phyloP scores from a whole-genome alignment of 2,113 vertebrate genomes.

The Pardalotus punctatus region DNA sequence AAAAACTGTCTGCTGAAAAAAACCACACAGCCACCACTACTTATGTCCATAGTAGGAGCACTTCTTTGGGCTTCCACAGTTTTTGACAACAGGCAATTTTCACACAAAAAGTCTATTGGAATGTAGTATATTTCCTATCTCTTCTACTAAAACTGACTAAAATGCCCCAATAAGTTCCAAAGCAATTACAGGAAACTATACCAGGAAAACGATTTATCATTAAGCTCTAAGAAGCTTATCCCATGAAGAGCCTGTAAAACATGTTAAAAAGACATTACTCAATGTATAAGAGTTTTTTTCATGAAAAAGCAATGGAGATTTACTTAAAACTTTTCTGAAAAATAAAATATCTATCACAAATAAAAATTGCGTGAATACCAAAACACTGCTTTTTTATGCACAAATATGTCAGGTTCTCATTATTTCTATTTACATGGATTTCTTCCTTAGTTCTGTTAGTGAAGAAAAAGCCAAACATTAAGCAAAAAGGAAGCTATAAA shows the following conservation, averaged over 20 bases:
- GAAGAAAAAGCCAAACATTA: neutral
- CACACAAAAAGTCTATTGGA: neutral
- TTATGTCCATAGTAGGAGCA: neutral
- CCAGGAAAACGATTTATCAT: neutral
- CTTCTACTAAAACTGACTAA: neutral
- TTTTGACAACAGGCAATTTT: neutral
- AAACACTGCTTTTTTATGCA: neutral
- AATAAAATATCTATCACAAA: neutral
- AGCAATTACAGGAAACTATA: neutral
- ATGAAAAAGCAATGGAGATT: neutral
- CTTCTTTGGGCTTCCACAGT: neutral
- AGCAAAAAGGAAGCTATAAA: neutral
- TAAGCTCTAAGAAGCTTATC: neutral
- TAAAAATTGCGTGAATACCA: neutral
- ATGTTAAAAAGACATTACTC: neutral
- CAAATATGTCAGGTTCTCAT: neutral
- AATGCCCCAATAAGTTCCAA: neutral
- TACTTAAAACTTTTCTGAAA: neutral
- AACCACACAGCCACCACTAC: neutral
- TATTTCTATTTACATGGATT: neutral
- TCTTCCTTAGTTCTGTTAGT: neutral
- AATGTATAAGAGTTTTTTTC: neutral
- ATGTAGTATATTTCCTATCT: neutral
- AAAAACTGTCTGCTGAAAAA: neutral
- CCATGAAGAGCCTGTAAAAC: neutral